phyloP scores from a whole-genome alignment of 2,888 invertebrate genomes.

The Masnerella sp. region DNA sequence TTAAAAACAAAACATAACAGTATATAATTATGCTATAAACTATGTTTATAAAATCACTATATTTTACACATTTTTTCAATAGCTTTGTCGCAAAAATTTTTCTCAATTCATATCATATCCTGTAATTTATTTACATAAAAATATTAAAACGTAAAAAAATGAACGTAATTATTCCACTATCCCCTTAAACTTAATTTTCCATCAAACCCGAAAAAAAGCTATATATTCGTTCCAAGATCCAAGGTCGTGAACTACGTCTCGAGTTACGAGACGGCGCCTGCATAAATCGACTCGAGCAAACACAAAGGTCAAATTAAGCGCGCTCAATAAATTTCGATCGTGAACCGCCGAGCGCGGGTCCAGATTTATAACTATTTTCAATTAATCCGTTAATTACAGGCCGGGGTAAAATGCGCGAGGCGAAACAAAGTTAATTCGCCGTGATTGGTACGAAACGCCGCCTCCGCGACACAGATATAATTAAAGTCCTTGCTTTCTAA shows the following conservation, averaged over 20 bases:
- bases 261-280: slow-evolving; percentile 14
- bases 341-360: slow-evolving; percentile 3
- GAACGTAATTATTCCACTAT: too few relatives aligned
- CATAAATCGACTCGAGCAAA: slow-evolving; percentile 37
- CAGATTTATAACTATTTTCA: slow-evolving; percentile 38
- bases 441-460: slow-evolving; percentile 18
- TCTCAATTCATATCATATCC: too few relatives aligned
- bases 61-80: too few relatives aligned
- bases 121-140: too few relatives aligned
- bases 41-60: too few relatives aligned
- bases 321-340: slow-evolving; percentile 33
- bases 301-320: slow-evolving; percentile 41
- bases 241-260: slow-evolving; percentile 40
- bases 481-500: slow-evolving; percentile 40
- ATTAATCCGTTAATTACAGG: slow-evolving; percentile 45
- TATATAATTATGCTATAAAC: too few relatives aligned
- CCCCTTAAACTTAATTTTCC: too few relatives aligned
- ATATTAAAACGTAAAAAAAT: too few relatives aligned
- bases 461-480: slow-evolving; percentile 23
- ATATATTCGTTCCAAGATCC: slow-evolving; percentile 31
- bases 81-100: too few relatives aligned
- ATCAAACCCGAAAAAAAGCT: too few relatives aligned
- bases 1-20: too few relatives aligned
- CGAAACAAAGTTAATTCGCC: slow-evolving; percentile 19
- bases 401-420: slow-evolving; percentile 18